Evolutionary conservation across 2,888 invertebrate species (phyloP).

Genomic region (Cerceris rybyensis): DNA sequence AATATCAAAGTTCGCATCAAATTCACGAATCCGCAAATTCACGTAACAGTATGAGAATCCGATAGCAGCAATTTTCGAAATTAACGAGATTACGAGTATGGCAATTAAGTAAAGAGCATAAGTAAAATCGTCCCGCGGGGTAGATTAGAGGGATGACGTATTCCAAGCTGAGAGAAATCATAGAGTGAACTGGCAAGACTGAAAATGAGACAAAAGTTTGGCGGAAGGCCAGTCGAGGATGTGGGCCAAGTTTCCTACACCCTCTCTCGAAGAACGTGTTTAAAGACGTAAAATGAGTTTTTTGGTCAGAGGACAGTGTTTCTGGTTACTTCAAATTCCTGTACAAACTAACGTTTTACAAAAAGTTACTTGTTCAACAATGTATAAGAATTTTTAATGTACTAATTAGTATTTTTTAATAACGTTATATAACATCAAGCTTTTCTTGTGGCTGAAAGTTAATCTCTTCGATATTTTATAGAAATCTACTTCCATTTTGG

Average conservation of each 20-base stretch:
- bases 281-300: conserved; percentile 39
- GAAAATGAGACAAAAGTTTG: conserved; percentile 53
- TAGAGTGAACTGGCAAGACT: conserved; percentile 39
- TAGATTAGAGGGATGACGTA: conserved; percentile 26
- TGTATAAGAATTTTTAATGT: too few species aligned
- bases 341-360: not conserved
- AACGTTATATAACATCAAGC: too few species aligned
- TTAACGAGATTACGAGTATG: conserved; percentile 27
- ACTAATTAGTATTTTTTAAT: too few species aligned
- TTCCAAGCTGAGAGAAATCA: conserved; percentile 13
- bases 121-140: conserved; percentile 8
- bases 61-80: conserved; percentile 8
- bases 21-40: conserved; percentile 7
- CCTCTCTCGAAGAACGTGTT: conserved; percentile 4
- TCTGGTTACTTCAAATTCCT: not conserved
- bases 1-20: conserved; percentile 11
- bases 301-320: not conserved
- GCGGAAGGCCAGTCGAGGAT: conserved; percentile 60
- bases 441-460: too few species aligned
- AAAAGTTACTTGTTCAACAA: too few species aligned
- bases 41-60: conserved; percentile 1
- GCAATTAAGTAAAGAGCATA: conserved; percentile 56
- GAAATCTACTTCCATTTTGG: too few species aligned
- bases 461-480: too few species aligned
- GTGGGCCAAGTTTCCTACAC: conserved; percentile 60